Conservation (phyloP, 2,888 invertebrate genomes). For the Volucella inflata region DNA sequence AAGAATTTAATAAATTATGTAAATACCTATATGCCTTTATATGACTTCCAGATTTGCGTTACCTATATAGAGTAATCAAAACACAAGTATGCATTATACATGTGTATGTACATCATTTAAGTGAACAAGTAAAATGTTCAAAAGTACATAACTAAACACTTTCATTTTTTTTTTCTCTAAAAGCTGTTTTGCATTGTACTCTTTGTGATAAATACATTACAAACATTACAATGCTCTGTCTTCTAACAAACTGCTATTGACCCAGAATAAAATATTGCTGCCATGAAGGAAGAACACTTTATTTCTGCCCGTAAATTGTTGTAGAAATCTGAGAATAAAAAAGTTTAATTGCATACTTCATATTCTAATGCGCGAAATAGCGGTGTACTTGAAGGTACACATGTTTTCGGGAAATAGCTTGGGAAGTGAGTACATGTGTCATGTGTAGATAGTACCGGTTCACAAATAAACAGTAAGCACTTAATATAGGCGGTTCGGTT, state of each 20-base stretch:
- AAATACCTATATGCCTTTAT: too few relatives aligned
- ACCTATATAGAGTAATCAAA: not conserved
- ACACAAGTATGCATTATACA: conserved; percentile 17
- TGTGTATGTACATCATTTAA: conserved; percentile 8
- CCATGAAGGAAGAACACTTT: conserved; percentile 32
- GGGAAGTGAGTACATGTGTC: not conserved
- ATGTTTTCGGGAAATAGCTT: conserved; percentile 58
- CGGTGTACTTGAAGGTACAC: conserved; percentile 25
- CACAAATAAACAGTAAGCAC: conserved; percentile 50
- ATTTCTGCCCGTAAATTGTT: conserved; percentile 4
- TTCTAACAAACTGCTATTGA: conserved; percentile 56
- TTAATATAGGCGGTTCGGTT: conserved; percentile 43
- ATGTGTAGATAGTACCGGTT: conserved; percentile 58
- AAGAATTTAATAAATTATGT: too few relatives aligned
- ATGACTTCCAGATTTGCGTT: not conserved
- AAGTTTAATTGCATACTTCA: conserved; percentile 53
- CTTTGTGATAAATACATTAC: conserved; percentile 14
- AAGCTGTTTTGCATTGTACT: not conserved
- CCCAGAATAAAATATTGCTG: conserved; percentile 53
- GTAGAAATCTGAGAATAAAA: conserved; percentile 55
- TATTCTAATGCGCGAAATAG: conserved; percentile 51
- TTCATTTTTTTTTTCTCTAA: conserved; percentile 54
- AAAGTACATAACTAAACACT: conserved; percentile 42
- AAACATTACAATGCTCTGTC: conserved; percentile 24
- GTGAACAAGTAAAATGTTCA: conserved; percentile 21